These are phyloP conservation scores for Drosophila prosaltans DNA, from an alignment of 1,140 invertebrate species.

Conservation along the genomic window DNA sequence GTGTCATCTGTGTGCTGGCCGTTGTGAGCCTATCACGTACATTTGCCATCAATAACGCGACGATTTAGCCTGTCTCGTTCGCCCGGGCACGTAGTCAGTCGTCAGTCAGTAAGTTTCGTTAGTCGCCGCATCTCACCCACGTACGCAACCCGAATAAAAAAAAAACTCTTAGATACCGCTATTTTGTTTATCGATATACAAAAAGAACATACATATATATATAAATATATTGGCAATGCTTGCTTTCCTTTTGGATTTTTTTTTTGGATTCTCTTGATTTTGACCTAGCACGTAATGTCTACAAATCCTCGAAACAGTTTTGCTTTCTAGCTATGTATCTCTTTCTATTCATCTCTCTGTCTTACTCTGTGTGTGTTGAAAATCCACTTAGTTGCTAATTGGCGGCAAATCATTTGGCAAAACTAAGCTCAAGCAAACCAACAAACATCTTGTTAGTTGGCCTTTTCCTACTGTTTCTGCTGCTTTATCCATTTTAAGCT, in stretches of 20 bases:
- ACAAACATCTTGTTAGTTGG: slow-evolving; percentile 17
- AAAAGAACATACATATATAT: neutral
- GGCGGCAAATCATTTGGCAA: slow-evolving; percentile 70
- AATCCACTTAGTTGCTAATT: slow-evolving; percentile 79
- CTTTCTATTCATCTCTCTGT: neutral
- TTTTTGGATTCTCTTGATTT: slow-evolving; percentile 30
- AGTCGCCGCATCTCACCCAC: slow-evolving; percentile 32
- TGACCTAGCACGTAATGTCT: slow-evolving; percentile 66
- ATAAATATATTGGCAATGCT: slow-evolving; percentile 60
- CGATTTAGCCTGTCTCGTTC: slow-evolving; percentile 80
- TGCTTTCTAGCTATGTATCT: neutral
- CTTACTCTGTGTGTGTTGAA: slow-evolving; percentile 39
- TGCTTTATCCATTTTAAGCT: slow-evolving; percentile 57
- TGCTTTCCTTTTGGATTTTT: slow-evolving; percentile 19
- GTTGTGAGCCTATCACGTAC: slow-evolving; percentile 78
- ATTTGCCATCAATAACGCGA: slow-evolving; percentile 81
- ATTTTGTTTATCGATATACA: slow-evolving; percentile 78
- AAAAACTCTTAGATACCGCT: slow-evolving; percentile 45
- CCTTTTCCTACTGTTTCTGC: slow-evolving; percentile 33
- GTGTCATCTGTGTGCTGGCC: slow-evolving; percentile 23
- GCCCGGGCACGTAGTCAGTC: slow-evolving; percentile 60
- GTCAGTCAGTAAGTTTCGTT: slow-evolving; percentile 8
- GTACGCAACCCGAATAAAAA: slow-evolving; percentile 49
- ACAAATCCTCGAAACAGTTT: slow-evolving; percentile 13
- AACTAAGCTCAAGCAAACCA: slow-evolving; percentile 15